Evolutionary conservation across 2,888 invertebrate genomes (phyloP).

Genomic region (Epicampocera succincta): DNA sequence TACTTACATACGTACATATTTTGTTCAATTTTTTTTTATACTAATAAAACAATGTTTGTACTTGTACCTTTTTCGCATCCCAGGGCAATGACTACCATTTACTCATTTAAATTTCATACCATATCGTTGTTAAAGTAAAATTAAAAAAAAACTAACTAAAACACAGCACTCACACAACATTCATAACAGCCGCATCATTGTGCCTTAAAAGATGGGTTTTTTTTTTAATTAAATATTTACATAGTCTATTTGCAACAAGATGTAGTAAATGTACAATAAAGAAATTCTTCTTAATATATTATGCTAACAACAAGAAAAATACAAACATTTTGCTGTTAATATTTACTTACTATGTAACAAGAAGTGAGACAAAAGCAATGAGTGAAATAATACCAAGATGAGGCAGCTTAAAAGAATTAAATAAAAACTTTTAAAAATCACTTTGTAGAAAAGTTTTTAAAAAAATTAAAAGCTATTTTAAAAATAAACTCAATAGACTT

Average conservation of each 20-base stretch:
- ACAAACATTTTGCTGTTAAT: conserved; percentile 32
- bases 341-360: background rate
- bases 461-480: too few relatives aligned
- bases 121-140: background rate
- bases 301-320: background rate
- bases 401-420: too few relatives aligned
- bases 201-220: conserved; percentile 57
- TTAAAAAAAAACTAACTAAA: conserved; percentile 10
- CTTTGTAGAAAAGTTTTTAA: too few relatives aligned
- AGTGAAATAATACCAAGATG: too few relatives aligned
- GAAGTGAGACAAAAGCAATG: too few relatives aligned
- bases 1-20: too few relatives aligned
- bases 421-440: too few relatives aligned
- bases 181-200: conserved; percentile 53
- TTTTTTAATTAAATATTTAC: conserved; percentile 63
- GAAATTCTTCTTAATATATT: background rate
- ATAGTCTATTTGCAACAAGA: conserved; percentile 62
- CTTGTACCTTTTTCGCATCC: conserved; percentile 4
- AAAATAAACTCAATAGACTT: too few relatives aligned
- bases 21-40: background rate
- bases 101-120: conserved; percentile 15
- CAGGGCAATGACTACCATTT: background rate
- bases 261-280: conserved; percentile 45
- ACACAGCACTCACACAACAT: conserved; percentile 54
- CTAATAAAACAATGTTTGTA: background rate